Evolutionary conservation across 1,140 invertebrate genomes (phyloP).

Genomic region (Lepidotrigona ventralis): DNA sequence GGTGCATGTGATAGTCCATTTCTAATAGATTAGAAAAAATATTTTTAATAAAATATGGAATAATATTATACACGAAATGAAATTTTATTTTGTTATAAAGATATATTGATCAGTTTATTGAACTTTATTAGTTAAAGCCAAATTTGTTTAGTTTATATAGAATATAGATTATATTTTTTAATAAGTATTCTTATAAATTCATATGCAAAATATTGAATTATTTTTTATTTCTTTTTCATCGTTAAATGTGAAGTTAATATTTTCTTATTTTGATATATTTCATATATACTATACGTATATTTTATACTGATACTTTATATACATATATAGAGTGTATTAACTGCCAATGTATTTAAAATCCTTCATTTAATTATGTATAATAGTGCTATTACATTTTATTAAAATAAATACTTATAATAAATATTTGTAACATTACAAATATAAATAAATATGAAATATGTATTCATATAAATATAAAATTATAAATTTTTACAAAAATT

Average conservation of each 20-base stretch:
- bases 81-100: not conserved
- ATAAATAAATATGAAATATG: not conserved
- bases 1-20: slow-evolving; percentile 93
- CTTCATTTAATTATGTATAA: not conserved
- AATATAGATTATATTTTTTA: not conserved
- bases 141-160: not conserved
- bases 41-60: not conserved
- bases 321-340: not conserved
- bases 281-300: not conserved
- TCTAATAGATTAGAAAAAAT: slow-evolving; percentile 39
- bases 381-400: not conserved
- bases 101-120: not conserved
- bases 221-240: not conserved
- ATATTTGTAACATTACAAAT: slow-evolving; percentile 1
- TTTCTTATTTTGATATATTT: not conserved
- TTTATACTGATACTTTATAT: not conserved
- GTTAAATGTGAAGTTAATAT: not conserved
- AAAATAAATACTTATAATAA: not conserved
- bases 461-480: not conserved
- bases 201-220: not conserved
- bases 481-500: not conserved
- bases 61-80: slow-evolving; percentile 74
- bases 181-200: not conserved
- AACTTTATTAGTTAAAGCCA: not conserved
- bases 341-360: slow-evolving; percentile 33